Evolutionary conservation across 2,888 invertebrate species (phyloP).

Genomic region (Microctonus hyperodae): DNA sequence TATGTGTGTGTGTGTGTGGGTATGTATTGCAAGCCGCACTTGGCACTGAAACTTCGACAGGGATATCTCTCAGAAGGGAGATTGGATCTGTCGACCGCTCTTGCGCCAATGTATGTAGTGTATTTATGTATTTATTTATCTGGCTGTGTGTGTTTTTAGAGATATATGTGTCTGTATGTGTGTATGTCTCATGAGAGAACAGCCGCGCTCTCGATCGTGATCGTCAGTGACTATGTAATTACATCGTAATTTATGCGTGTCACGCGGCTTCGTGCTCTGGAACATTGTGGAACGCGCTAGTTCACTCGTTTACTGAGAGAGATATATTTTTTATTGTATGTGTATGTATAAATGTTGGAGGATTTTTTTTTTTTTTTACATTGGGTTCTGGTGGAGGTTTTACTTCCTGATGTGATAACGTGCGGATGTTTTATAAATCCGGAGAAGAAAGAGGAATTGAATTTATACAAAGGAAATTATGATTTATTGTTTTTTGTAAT

Average conservation of each 20-base stretch:
- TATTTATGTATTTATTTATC: not conserved
- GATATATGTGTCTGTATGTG: constrained; percentile 8
- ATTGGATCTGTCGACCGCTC: constrained; percentile 57
- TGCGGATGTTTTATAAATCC: not conserved
- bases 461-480: not conserved
- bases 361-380: not conserved
- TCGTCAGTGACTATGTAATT: constrained; percentile 58
- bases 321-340: not conserved
- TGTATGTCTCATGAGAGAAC: constrained; percentile 32
- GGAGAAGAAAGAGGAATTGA: not conserved
- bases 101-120: constrained; percentile 37
- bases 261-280: constrained; percentile 39
- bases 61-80: constrained; percentile 39
- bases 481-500: not conserved
- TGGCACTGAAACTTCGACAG: constrained; percentile 10
- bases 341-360: not conserved
- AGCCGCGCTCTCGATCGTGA: constrained; percentile 51
- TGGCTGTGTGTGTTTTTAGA: constrained; percentile 17
- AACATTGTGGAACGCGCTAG: constrained; percentile 6
- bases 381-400: not conserved
- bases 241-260: constrained; percentile 62
- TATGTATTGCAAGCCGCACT: not conserved
- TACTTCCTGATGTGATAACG: not conserved
- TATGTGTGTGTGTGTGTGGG: constrained; percentile 5
- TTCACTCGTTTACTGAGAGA: not conserved